A percentile compares a stretch with the other conserved stretches of the same genome.
Evolutionary conservation across 2,797 vertebrate species (phyloP).

Genomic region (Eidolon dupreanum): DNA sequence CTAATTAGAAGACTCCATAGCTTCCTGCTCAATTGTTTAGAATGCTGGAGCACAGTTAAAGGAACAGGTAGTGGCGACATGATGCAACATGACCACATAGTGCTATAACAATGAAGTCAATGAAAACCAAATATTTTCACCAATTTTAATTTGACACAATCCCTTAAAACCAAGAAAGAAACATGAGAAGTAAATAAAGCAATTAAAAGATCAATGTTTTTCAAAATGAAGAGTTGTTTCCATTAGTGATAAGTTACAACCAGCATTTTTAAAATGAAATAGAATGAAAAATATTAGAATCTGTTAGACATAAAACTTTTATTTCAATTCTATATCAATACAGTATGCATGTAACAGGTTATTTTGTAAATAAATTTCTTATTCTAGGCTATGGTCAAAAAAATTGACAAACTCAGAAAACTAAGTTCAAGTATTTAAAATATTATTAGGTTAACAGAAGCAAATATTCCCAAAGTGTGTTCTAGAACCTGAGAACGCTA

Average conservation of each 20-base stretch:
- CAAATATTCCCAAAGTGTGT: neutral
- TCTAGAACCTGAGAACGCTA: neutral
- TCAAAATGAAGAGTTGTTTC: neutral
- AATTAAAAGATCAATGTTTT: neutral
- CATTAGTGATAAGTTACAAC: neutral
- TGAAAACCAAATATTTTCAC: constrained; percentile 22
- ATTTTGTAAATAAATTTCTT: neutral
- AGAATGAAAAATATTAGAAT: neutral
- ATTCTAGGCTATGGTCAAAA: neutral
- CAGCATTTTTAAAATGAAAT: neutral
- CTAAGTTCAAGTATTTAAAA: neutral
- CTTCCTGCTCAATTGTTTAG: neutral
- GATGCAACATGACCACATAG: neutral
- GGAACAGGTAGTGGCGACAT: neutral
- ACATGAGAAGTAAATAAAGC: neutral
- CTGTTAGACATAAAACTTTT: neutral
- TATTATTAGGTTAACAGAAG: neutral
- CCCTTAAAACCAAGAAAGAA: constrained; percentile 24
- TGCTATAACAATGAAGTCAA: neutral
- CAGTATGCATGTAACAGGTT: neutral
- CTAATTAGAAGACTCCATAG: neutral
- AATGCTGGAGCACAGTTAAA: neutral
- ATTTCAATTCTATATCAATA: neutral
- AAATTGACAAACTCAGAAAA: constrained; percentile 24
- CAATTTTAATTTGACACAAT: constrained; percentile 25